Conservation (phyloP, 2,797 vertebrate genomes). For the Oceanodroma leucorhoa region DNA sequence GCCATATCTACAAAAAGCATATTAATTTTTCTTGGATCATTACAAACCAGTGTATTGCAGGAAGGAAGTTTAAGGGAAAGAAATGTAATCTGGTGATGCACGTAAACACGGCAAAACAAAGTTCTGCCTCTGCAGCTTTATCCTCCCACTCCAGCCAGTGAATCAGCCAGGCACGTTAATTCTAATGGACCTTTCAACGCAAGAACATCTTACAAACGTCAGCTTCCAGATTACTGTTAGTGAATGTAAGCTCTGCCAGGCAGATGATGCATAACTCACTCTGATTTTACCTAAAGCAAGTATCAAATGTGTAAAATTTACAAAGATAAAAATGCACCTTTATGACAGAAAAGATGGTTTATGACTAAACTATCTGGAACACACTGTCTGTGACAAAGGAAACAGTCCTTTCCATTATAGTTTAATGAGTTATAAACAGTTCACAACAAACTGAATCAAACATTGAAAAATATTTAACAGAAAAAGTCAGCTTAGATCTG, state of each 20-base stretch:
- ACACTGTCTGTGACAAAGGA: not conserved
- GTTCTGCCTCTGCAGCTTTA: not conserved
- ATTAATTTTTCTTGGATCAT: not conserved
- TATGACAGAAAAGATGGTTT: not conserved
- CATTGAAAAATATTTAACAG: not conserved
- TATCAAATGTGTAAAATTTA: not conserved
- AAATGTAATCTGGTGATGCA: not conserved
- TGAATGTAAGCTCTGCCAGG: not conserved
- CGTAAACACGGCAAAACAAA: not conserved
- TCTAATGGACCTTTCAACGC: not conserved
- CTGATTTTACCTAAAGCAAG: not conserved
- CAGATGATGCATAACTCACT: not conserved
- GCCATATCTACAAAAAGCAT: not conserved
- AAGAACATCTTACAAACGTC: not conserved
- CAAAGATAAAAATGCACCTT: not conserved
- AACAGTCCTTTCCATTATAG: not conserved
- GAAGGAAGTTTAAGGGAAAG: not conserved
- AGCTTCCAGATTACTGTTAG: not conserved
- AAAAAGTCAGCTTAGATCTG: not conserved
- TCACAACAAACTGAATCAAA: not conserved
- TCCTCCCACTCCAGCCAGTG: not conserved
- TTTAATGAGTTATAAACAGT: not conserved
- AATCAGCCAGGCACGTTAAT: not conserved
- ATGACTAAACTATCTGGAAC: not conserved
- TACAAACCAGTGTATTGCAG: not conserved